Conservation (phyloP, 2,888 invertebrate species). For the Callyntrura sp. region DNA sequence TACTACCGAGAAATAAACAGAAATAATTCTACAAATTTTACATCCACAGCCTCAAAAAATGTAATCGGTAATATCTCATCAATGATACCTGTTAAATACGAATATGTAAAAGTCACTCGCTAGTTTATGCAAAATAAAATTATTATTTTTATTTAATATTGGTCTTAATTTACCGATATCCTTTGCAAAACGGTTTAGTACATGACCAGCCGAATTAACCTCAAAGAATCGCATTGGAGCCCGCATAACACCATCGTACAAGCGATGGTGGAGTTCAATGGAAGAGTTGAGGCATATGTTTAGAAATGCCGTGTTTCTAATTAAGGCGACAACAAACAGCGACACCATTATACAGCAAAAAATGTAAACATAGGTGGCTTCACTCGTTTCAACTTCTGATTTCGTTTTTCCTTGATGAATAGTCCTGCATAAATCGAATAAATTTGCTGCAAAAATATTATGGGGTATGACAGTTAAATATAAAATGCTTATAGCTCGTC, state of each 20-base stretch:
- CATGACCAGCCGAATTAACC: constrained; percentile 88
- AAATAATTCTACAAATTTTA: too few relatives aligned
- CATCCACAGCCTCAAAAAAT: constrained; percentile 82
- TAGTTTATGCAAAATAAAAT: not conserved
- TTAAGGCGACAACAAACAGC: constrained; percentile 78
- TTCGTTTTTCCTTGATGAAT: too few relatives aligned
- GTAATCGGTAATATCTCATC: constrained; percentile 82
- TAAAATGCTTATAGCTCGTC: constrained; percentile 4
- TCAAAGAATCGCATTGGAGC: constrained; percentile 96
- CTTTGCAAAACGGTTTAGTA: constrained; percentile 81
- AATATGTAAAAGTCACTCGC: too few relatives aligned
- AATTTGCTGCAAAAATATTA: too few relatives aligned
- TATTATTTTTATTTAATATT: too few relatives aligned
- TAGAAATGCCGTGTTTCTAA: constrained; percentile 89
- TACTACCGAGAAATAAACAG: too few relatives aligned
- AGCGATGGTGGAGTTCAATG: constrained; percentile 91
- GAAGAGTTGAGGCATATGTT: constrained; percentile 93
- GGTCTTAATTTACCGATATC: constrained; percentile 73
- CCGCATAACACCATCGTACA: constrained; percentile 92
- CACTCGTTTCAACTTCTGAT: constrained; percentile 57
- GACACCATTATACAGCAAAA: constrained; percentile 79
- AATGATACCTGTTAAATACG: constrained; percentile 76
- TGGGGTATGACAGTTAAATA: too few relatives aligned
- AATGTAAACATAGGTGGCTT: constrained; percentile 76
- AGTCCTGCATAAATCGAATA: too few relatives aligned